Percentiles rank a stretch among this genome's conserved stretches.
Conservation (phyloP, 2,888 invertebrate species). For the Noctua comes region DNA sequence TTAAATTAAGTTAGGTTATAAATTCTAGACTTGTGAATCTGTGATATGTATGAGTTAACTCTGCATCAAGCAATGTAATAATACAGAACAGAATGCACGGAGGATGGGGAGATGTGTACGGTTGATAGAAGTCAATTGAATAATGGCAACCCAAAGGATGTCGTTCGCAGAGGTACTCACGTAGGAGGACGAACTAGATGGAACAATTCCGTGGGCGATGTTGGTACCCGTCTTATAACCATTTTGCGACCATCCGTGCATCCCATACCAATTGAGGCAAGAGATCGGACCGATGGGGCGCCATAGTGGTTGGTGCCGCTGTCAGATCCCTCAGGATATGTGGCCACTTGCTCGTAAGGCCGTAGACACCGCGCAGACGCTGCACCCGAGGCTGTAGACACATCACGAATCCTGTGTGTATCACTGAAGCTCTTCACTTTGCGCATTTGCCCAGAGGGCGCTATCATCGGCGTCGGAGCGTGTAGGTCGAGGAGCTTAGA, state of each 20-base stretch:
- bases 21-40: slow-evolving; percentile 21
- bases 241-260: slow-evolving; percentile 96
- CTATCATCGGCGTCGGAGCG: slow-evolving; percentile 79
- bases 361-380: slow-evolving; percentile 87
- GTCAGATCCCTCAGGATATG: slow-evolving; percentile 91
- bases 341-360: slow-evolving; percentile 87
- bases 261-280: slow-evolving; percentile 96
- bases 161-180: slow-evolving; percentile 91
- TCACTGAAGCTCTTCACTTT: slow-evolving; percentile 89
- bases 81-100: slow-evolving; percentile 37
- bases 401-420: slow-evolving; percentile 87
- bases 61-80: slow-evolving; percentile 28
- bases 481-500: slow-evolving; percentile 84
- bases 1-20: slow-evolving; percentile 53
- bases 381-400: slow-evolving; percentile 85
- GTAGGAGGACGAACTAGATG: slow-evolving; percentile 96
- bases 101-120: slow-evolving; percentile 65
- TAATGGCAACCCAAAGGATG: slow-evolving; percentile 85
- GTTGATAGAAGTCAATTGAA: slow-evolving; percentile 84
- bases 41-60: slow-evolving; percentile 10
- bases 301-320: slow-evolving; percentile 91
- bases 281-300: slow-evolving; percentile 93
- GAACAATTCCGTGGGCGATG: slow-evolving; percentile 95
- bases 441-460: slow-evolving; percentile 88
- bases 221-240: slow-evolving; percentile 95